Evolutionary conservation across 2,113 vertebrate species (phyloP), one percentile per base, ranked within the genome.

Genomic region (Sorex fumeus): DNA sequence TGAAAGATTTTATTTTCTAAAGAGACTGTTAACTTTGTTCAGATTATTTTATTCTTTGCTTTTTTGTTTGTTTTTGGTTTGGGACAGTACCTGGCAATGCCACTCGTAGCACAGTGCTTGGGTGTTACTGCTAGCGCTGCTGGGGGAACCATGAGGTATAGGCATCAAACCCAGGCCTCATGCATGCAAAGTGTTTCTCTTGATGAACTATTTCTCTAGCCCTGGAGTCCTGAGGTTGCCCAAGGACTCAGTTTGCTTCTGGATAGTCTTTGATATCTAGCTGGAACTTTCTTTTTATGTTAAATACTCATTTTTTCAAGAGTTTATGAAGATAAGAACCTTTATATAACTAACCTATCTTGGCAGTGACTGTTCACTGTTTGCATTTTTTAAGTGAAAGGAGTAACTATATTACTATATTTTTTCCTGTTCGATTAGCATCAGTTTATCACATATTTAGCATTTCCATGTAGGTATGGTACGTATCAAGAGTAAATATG

Each of bases 231-330:
- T 60, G 18, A 4, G 21, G 23, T 16, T 45, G 47, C 16, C 2
- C 47, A 74, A 15, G 40, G 34, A 64, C 13, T 64, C 50, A 71
- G 6, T 77, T 32, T 79, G 28, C 88, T 72, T 89, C 66, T 87
- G 30, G 43, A 53, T 4, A 3, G 25, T 76, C 66, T 87, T 82
- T 82, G 32, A 36, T 57, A 53, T 76, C 2, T 88, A 78, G 82
- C 6, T n/a, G 18, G 15, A 32, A 62, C 34, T 84, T 34, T 60
- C 21, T 60, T 21, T 60, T 60, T 3, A 60, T 21, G 57, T 60
- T 87, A 60, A 84, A 87, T 79, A 4, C n/a, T 77, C 4, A 84
- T 50, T 40, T 40, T 80, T 93, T 87, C 27, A 90, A 64, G 30
- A 87, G 79, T 84, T 23, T 76, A 66, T 86, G 93, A 40, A 83